Percentiles rank a stretch among this genome's conserved stretches.
These are phyloP conservation scores for Platichthys stellatus DNA, from an alignment of 2,113 vertebrate genomes.

Conservation along the genomic window DNA sequence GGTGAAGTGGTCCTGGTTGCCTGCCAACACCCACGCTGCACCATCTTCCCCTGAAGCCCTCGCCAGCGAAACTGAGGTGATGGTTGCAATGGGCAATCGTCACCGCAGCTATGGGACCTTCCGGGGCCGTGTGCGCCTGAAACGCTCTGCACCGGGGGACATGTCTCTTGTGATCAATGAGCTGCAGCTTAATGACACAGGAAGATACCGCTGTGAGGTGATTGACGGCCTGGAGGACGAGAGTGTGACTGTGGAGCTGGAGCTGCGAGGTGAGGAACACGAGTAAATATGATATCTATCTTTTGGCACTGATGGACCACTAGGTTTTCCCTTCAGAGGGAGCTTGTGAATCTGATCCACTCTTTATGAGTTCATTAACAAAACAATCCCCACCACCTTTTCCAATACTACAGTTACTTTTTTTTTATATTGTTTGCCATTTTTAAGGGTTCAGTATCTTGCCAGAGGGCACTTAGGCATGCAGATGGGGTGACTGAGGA, in stretches of 20 bases:
- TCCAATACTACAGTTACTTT: no score
- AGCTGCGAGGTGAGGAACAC: constrained; percentile 83
- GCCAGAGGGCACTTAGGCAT: no score
- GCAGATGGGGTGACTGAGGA: no score
- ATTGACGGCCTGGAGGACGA: constrained; percentile 94
- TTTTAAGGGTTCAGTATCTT: no score
- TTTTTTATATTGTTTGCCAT: no score
- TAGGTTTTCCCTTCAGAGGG: not conserved
- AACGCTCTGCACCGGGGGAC: constrained; percentile 61
- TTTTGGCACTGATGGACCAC: not conserved
- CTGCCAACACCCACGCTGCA: constrained; percentile 66
- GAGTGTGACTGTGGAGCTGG: constrained; percentile 89
- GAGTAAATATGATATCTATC: not conserved
- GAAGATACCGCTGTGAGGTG: constrained; percentile 93
- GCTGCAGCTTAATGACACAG: constrained; percentile 85
- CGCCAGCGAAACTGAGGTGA: constrained; percentile 84
- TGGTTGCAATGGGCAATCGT: constrained; percentile 88
- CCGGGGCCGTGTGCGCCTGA: constrained; percentile 84
- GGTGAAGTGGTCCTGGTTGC: constrained; percentile 92
- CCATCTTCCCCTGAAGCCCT: constrained; percentile 61
- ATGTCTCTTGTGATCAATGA: constrained; percentile 86
- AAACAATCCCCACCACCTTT: no score
- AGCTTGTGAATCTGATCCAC: not conserved
- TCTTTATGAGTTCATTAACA: not conserved
- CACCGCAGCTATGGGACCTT: constrained; percentile 88